A percentile compares a stretch with the other conserved stretches of the same genome.
phyloP scores from a whole-genome alignment of 35 echinoderm and acorn worm species.

The Anneissia japonica region DNA sequence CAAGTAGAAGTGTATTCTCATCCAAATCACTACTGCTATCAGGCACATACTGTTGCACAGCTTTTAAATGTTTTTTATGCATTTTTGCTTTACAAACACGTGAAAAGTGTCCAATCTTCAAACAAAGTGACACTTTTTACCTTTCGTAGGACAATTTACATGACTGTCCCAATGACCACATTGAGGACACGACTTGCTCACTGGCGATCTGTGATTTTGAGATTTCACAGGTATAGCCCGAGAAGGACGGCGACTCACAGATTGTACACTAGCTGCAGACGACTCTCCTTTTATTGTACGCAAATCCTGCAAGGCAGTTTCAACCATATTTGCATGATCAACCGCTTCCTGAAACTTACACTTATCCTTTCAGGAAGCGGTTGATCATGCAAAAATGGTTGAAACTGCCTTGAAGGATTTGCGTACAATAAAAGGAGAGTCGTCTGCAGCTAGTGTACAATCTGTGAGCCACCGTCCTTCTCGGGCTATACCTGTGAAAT shows the following conservation, averaged over 20 bases:
- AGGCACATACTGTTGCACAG: background rate
- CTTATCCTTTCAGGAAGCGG: no score
- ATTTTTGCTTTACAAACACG: background rate
- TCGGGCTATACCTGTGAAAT: no score
- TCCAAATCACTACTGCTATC: background rate
- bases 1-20: background rate
- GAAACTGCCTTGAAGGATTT: no score
- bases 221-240: background rate
- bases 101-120: background rate
- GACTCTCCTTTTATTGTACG: no score
- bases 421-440: no score
- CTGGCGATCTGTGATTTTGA: background rate
- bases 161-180: background rate
- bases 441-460: no score
- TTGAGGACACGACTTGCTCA: background rate
- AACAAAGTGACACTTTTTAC: background rate
- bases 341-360: no score
- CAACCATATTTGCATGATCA: no score
- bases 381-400: no score
- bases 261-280: no score
- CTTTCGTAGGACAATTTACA: background rate
- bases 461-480: no score
- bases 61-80: background rate
- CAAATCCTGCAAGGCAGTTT: no score
- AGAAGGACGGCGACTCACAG: background rate